These are phyloP conservation scores for Callospermophilus lateralis DNA, from an alignment of 2,113 vertebrate species.

Conservation along the genomic window DNA sequence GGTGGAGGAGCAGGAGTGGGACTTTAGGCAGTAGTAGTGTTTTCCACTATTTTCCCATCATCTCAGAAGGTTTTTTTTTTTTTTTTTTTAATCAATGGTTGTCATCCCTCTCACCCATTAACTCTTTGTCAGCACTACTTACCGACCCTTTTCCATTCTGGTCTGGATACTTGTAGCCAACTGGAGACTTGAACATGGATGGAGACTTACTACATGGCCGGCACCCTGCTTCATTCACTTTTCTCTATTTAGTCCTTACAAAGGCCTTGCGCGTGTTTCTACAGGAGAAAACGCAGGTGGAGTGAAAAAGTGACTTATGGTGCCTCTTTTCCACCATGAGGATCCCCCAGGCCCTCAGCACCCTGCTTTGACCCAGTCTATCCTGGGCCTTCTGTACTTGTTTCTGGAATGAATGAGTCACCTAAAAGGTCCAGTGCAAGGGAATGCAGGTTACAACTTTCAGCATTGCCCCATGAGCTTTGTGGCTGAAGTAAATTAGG, in stretches of 20 bases:
- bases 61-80: not conserved
- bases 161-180: not conserved
- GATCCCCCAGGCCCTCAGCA: not conserved
- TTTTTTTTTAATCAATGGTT: not conserved
- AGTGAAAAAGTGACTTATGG: not conserved
- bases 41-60: not conserved
- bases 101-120: not conserved
- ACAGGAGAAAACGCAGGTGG: not conserved
- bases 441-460: not conserved
- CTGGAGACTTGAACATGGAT: not conserved
- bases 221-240: too few relatives aligned
- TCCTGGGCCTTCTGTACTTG: not conserved
- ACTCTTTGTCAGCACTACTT: not conserved
- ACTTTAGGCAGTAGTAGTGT: not conserved
- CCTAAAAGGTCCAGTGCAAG: not conserved
- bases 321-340: not conserved
- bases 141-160: not conserved
- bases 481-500: constrained; percentile 63
- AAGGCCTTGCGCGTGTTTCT: not conserved
- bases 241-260: not conserved
- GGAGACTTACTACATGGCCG: too few relatives aligned
- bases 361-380: not conserved
- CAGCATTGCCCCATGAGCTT: not conserved
- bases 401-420: not conserved
- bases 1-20: not conserved